Evolutionary conservation across 2,797 vertebrate species (phyloP).

Genomic region (Poeciliopsis paucimaculata): DNA sequence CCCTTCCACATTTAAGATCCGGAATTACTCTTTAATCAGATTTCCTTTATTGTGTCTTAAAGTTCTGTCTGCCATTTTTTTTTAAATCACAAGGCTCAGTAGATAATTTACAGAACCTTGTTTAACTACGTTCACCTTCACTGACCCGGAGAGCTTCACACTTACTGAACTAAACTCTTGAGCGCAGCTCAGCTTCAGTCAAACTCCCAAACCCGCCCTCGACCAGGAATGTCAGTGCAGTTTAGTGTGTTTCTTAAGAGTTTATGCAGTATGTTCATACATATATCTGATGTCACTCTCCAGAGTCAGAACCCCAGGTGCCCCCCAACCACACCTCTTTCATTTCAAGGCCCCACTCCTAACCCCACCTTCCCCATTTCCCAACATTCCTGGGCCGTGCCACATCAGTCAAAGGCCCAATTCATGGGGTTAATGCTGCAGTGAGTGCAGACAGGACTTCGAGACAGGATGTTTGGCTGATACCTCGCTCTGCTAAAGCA

Average conservation of each 20-base stretch:
- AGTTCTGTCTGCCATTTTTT: slow-evolving; percentile 17
- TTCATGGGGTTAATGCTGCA: slow-evolving; percentile 79
- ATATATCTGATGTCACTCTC: slow-evolving; percentile 76
- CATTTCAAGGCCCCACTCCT: slow-evolving; percentile 63
- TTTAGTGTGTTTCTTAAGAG: slow-evolving; percentile 62
- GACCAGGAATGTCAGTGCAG: slow-evolving; percentile 61
- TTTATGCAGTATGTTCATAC: slow-evolving; percentile 77
- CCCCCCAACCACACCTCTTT: slow-evolving; percentile 61
- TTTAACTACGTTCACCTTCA: slow-evolving; percentile 38
- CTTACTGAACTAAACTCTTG: slow-evolving; percentile 29
- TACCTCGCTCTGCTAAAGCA: slow-evolving; percentile 86
- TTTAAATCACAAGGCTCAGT: not conserved
- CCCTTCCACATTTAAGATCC: slow-evolving; percentile 17
- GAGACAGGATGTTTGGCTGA: slow-evolving; percentile 88
- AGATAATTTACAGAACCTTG: slow-evolving; percentile 45
- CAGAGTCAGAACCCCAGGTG: slow-evolving; percentile 68
- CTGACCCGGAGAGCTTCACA: slow-evolving; percentile 48
- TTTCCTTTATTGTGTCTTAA: slow-evolving; percentile 7
- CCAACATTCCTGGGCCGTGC: slow-evolving; percentile 78
- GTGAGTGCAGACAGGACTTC: slow-evolving; percentile 77
- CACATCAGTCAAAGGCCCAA: slow-evolving; percentile 81
- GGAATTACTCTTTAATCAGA: not conserved
- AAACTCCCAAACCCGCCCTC: slow-evolving; percentile 45
- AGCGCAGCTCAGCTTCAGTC: slow-evolving; percentile 25
- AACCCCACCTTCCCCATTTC: slow-evolving; percentile 73